Percentiles rank a stretch among this genome's conserved stretches.
Evolutionary conservation across 2,888 invertebrate genomes (phyloP).

Genomic region (Nymphalis urticae): DNA sequence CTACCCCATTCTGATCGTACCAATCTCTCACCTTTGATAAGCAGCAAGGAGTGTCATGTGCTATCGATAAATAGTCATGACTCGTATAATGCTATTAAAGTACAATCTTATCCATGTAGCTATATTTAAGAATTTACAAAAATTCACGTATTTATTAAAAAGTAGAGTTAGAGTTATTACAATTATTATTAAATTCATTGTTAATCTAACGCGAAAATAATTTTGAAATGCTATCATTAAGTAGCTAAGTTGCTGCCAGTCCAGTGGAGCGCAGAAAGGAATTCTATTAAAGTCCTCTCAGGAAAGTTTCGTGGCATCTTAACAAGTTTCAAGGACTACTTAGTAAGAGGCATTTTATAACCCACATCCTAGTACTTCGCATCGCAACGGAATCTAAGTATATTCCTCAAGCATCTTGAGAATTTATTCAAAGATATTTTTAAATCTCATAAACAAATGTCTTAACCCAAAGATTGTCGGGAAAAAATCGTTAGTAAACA

Average conservation of each 20-base stretch:
- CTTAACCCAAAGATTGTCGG: too few relatives aligned
- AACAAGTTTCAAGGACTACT: slow-evolving; percentile 60
- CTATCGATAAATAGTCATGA: slow-evolving; percentile 15
- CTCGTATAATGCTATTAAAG: not conserved
- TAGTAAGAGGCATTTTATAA: slow-evolving; percentile 56
- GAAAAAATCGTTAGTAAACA: too few relatives aligned
- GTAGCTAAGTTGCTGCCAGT: slow-evolving; percentile 41
- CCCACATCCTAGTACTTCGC: slow-evolving; percentile 36
- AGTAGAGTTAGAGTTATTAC: not conserved
- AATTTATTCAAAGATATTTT: not conserved
- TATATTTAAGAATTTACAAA: not conserved
- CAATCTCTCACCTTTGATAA: slow-evolving; percentile 34
- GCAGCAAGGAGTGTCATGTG: slow-evolving; percentile 32
- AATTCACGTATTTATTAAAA: not conserved
- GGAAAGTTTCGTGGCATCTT: slow-evolving; percentile 58
- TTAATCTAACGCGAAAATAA: slow-evolving; percentile 21
- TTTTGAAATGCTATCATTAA: slow-evolving; percentile 41
- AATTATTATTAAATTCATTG: not conserved
- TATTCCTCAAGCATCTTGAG: slow-evolving; percentile 16
- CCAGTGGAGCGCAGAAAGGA: slow-evolving; percentile 48
- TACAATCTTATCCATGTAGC: not conserved
- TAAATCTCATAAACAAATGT: too few relatives aligned
- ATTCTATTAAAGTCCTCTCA: slow-evolving; percentile 63
- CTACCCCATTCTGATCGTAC: slow-evolving; percentile 26
- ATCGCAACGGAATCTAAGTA: slow-evolving; percentile 19